Evolutionary conservation across 2,113 vertebrate species (phyloP).

Genomic region (Rhinichthys klamathensis): DNA sequence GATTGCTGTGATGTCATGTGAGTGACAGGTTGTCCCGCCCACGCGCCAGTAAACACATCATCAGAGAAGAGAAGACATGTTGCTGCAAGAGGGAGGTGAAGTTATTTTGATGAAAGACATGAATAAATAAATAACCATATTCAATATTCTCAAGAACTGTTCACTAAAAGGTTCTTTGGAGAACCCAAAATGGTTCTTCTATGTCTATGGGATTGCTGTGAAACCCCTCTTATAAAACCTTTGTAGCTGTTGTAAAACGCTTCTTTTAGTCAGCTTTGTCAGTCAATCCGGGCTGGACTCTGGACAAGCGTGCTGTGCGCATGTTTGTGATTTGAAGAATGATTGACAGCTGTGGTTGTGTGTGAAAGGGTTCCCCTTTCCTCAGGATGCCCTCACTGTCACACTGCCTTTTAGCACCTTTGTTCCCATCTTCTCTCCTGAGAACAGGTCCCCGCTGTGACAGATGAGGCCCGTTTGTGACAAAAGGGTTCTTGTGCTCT

Average conservation of each 20-base stretch:
- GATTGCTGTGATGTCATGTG: no score
- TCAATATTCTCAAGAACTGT: background rate
- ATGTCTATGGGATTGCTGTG: background rate
- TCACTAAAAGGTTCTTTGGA: background rate
- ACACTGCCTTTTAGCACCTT: slow-evolving; percentile 96
- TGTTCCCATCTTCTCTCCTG: slow-evolving; percentile 86
- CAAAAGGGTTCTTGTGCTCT: slow-evolving; percentile 87
- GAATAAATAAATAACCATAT: no score
- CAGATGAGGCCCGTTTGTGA: slow-evolving; percentile 83
- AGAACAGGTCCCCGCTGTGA: slow-evolving; percentile 85
- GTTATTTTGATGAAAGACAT: no score
- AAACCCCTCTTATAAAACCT: background rate
- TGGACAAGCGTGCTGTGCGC: slow-evolving; percentile 1
- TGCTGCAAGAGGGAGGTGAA: no score
- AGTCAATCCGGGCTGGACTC: background rate
- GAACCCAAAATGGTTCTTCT: background rate
- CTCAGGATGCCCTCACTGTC: slow-evolving; percentile 84
- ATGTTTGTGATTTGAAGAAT: slow-evolving; percentile 72
- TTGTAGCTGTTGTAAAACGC: slow-evolving; percentile 11
- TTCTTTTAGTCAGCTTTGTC: background rate
- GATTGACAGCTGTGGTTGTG: slow-evolving; percentile 89
- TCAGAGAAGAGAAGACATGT: no score
- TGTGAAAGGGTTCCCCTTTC: slow-evolving; percentile 78
- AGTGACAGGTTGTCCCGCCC: no score
- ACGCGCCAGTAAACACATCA: no score